phyloP scores from a whole-genome alignment of 2,888 invertebrate species.

The Harmothoe impar region DNA sequence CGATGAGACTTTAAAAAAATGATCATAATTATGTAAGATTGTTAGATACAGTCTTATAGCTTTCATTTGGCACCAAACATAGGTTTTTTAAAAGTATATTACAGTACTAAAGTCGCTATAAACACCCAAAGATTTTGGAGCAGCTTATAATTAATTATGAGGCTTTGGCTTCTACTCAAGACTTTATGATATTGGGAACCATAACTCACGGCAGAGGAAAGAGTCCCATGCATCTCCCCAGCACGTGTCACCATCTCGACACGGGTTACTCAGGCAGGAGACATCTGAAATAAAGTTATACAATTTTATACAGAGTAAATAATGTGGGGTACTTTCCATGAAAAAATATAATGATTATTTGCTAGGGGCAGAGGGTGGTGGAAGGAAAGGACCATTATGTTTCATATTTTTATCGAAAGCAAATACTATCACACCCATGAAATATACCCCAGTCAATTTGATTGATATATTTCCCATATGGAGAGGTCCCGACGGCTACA shows the following conservation, averaged over 20 bases:
- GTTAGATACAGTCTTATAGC: too few species aligned
- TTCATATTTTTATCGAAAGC: not conserved
- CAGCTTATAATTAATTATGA: too few species aligned
- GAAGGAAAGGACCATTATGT: not conserved
- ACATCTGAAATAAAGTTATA: not conserved
- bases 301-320: not conserved
- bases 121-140: too few species aligned
- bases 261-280: conserved; percentile 36
- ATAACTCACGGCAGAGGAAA: conserved; percentile 19
- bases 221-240: conserved; percentile 46
- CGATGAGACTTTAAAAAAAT: too few species aligned
- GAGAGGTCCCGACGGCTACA: too few species aligned
- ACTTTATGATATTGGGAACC: too few species aligned
- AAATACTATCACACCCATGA: not conserved
- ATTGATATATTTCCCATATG: not conserved
- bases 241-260: conserved; percentile 11
- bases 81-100: too few species aligned
- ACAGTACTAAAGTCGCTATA: too few species aligned
- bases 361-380: not conserved
- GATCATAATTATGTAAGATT: too few species aligned
- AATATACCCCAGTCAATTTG: not conserved
- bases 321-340: not conserved
- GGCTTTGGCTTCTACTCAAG: too few species aligned
- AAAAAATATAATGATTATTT: too few species aligned
- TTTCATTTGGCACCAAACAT: too few species aligned